Evolutionary conservation across 2,113 vertebrate genomes (phyloP), one percentile per base, ranked within the genome.

Genomic region (chimpanzee (Pan troglodytes)): DNA sequence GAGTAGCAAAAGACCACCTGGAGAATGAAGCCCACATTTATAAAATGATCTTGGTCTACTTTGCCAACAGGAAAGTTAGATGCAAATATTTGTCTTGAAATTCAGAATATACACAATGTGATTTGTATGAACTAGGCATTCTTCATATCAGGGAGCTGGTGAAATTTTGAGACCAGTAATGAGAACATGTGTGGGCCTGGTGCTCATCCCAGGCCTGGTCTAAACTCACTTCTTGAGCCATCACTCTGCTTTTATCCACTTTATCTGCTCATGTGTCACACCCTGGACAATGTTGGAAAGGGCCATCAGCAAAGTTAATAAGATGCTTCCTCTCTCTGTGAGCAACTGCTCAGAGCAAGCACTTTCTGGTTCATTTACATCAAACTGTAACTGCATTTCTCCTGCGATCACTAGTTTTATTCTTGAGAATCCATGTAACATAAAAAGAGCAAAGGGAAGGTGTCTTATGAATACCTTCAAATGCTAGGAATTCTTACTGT

Each of bases 371-470:
- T 94, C 70, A 82, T 32, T 95, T 57, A 78, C 12, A 59, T 4
- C 61, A 92, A 59, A 16, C 7, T 82, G 50, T 11, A 76, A 52
- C 27, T 83, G 4, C 50, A 55, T 50, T 79, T 94, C 45, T 84
- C 22, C 61, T 67, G 67, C 22, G 94, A 38, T 83, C 10, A 30
- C 3, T 55, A 78, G 30, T 68, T 94, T 59, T 90, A 50, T 84
- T 95, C 52, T 52, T 68, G 13, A 93, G 38, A 86, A 67, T 68
- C 57, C 52, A 48, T 32, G 38, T 93, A 55, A 96, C 94, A 89
- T 70, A 61, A 40, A 94, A 93, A 92, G 27, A 85, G 18, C 17
- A 82, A 82, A 90, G 75, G 8, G 40, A 85, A 93, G 70, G 18
- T 55, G 59, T 8, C n/a, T 88, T 81, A 23, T n/a, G n/a, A 93